Percentiles rank a stretch among this genome's conserved stretches.
These are phyloP conservation scores for Automeris io DNA, from an alignment of 2,888 invertebrate genomes.

Conservation along the genomic window DNA sequence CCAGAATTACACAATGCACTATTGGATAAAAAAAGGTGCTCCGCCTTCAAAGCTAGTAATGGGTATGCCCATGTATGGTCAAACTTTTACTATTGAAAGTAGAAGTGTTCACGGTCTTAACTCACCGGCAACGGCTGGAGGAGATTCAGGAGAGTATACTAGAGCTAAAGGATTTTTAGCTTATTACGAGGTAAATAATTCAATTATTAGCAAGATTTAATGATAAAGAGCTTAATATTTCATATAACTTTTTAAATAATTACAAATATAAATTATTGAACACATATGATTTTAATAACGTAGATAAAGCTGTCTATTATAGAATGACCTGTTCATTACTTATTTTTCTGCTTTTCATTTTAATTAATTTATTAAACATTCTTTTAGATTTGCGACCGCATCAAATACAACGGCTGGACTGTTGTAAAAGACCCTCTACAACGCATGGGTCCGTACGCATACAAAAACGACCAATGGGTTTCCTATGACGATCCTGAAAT, in stretches of 20 bases:
- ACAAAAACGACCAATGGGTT: slow-evolving; percentile 93
- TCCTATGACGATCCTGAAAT: slow-evolving; percentile 90
- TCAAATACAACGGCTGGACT: slow-evolving; percentile 86
- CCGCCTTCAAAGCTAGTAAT: slow-evolving; percentile 88
- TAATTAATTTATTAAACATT: slow-evolving; percentile 2
- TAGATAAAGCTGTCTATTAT: too few relatives aligned
- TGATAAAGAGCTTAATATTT: too few relatives aligned
- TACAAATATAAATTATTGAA: too few relatives aligned
- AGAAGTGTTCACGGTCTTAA: slow-evolving; percentile 79
- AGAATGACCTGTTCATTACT: neutral
- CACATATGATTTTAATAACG: too few relatives aligned
- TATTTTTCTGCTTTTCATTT: neutral
- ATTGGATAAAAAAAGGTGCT: slow-evolving; percentile 92
- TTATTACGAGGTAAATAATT: slow-evolving; percentile 84
- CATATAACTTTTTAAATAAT: too few relatives aligned
- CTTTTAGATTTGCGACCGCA: slow-evolving; percentile 86
- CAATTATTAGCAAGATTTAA: too few relatives aligned
- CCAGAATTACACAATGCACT: slow-evolving; percentile 90
- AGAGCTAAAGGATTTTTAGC: slow-evolving; percentile 90
- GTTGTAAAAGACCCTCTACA: slow-evolving; percentile 86
- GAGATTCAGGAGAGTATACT: slow-evolving; percentile 90
- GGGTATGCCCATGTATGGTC: slow-evolving; percentile 94
- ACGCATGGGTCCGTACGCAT: slow-evolving; percentile 92
- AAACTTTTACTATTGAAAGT: slow-evolving; percentile 81
- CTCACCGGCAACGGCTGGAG: slow-evolving; percentile 85